These are phyloP conservation scores for Agrotis segetum DNA, from an alignment of 2,888 invertebrate genomes.

Conservation along the genomic window DNA sequence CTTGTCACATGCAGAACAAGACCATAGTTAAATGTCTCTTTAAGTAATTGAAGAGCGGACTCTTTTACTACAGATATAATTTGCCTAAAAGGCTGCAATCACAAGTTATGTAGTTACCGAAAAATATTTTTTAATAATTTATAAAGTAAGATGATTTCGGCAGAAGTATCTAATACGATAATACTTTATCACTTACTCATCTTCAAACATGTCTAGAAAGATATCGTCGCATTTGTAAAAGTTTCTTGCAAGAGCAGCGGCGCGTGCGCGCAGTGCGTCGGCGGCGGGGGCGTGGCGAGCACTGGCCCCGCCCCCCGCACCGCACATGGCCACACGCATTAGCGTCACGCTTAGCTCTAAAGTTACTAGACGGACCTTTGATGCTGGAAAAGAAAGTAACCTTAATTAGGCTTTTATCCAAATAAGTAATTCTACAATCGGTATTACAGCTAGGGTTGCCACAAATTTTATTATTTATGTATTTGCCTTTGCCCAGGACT, in stretches of 20 bases:
- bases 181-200: constrained; percentile 92
- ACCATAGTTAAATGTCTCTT: no score
- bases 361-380: constrained; percentile 97
- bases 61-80: no score
- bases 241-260: constrained; percentile 96
- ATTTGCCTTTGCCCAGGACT: no score
- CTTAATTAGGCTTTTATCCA: neutral
- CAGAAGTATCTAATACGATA: neutral
- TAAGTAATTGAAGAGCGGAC: no score
- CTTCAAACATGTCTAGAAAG: constrained; percentile 99
- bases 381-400: constrained; percentile 87
- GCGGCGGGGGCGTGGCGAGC: constrained; percentile 91
- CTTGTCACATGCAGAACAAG: no score
- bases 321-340: constrained; percentile 89
- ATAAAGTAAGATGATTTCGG: no score
- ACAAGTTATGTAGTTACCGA: no score
- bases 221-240: constrained; percentile 99
- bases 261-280: constrained; percentile 92
- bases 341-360: constrained; percentile 96
- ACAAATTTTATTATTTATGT: no score
- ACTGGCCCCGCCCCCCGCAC: constrained; percentile 92
- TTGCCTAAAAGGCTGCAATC: no score
- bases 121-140: no score
- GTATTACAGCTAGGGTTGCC: no score
- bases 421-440: neutral